A percentile compares a stretch with the other conserved stretches of the same genome.
phyloP scores from a whole-genome alignment of 2,113 vertebrate genomes.

The Epinephelus fuscoguttatus region DNA sequence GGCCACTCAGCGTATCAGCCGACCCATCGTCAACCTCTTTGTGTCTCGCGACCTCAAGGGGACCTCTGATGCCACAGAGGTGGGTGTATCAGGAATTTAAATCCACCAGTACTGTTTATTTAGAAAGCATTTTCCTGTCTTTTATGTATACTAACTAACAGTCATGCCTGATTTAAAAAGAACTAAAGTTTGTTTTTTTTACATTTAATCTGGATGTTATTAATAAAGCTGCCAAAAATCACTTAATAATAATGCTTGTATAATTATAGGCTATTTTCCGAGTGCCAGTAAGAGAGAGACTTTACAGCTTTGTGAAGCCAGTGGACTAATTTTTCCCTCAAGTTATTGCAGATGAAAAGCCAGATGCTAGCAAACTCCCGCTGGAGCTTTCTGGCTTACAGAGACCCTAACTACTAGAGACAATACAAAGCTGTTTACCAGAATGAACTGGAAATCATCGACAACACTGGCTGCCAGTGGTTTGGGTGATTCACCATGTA shows the following conservation, averaged over 20 bases:
- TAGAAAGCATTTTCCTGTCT: neutral
- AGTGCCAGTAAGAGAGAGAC: neutral
- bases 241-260: neutral
- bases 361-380: slow-evolving; percentile 62
- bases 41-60: slow-evolving; percentile 96
- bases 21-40: slow-evolving; percentile 98
- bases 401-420: slow-evolving; percentile 61
- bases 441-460: slow-evolving; percentile 74
- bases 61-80: slow-evolving; percentile 92
- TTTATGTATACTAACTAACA: neutral
- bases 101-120: neutral
- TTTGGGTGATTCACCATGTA: slow-evolving; percentile 75
- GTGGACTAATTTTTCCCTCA: slow-evolving; percentile 41
- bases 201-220: neutral
- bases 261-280: neutral
- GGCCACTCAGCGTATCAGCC: slow-evolving; percentile 96
- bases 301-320: slow-evolving; percentile 24
- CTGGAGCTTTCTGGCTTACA: slow-evolving; percentile 74
- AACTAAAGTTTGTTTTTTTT: neutral
- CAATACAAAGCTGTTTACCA: slow-evolving; percentile 80
- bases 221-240: neutral
- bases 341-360: slow-evolving; percentile 60
- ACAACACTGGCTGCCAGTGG: slow-evolving; percentile 73
- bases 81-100: slow-evolving; percentile 70
- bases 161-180: neutral